Evolutionary conservation across 2,888 invertebrate genomes (phyloP).

Genomic region (Drosophila fungiperda): DNA sequence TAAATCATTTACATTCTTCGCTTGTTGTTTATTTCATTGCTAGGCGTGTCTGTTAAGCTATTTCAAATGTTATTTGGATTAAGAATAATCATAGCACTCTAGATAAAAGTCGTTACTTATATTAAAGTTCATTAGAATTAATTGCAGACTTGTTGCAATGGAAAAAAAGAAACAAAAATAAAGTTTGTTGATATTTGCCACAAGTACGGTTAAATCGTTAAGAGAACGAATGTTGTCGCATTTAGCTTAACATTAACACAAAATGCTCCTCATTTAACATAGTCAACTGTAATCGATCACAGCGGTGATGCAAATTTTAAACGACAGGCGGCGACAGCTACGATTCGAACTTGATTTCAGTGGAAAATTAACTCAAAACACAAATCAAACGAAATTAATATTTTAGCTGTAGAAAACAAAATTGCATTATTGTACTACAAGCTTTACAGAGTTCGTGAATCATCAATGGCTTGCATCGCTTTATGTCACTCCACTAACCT

Average conservation of each 20-base stretch:
- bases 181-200: neutral
- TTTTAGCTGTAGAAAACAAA: neutral
- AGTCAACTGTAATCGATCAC: conserved; percentile 6
- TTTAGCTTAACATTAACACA: neutral
- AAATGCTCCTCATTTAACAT: neutral
- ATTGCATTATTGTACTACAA: neutral
- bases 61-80: neutral
- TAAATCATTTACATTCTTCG: neutral
- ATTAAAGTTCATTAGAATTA: neutral
- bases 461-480: too few relatives aligned
- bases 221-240: neutral
- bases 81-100: neutral
- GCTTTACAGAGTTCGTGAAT: neutral
- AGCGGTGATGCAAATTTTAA: neutral
- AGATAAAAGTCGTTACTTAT: neutral
- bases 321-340: neutral
- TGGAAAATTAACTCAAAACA: neutral
- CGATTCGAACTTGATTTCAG: conserved; percentile 5
- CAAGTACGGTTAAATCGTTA: neutral
- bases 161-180: neutral
- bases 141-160: neutral
- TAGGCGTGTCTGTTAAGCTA: neutral
- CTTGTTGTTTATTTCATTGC: conserved; percentile 2
- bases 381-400: neutral
- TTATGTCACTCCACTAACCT: neutral